These are phyloP conservation scores for Thermophis baileyi DNA, from an alignment of 2,113 vertebrate species.

Conservation along the genomic window DNA sequence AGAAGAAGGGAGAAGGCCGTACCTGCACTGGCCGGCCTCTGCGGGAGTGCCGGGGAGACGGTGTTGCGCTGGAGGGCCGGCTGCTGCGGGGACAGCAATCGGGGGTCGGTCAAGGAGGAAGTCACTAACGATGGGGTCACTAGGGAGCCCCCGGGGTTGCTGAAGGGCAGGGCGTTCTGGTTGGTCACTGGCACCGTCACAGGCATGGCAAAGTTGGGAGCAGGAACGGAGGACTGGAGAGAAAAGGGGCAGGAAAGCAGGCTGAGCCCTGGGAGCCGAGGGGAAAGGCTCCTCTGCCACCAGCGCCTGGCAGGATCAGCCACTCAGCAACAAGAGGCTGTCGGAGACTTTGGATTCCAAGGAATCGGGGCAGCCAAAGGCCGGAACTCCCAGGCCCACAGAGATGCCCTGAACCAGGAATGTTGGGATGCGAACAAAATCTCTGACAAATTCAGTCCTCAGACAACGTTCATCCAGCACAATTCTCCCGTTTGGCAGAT, in stretches of 20 bases:
- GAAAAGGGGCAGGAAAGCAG: not conserved
- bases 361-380: not conserved
- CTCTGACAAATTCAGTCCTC: not conserved
- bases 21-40: conserved; percentile 94
- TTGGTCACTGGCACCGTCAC: conserved; percentile 94
- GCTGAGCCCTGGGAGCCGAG: not conserved
- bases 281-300: not conserved
- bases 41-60: conserved; percentile 88
- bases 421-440: not conserved
- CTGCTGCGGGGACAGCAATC: conserved; percentile 91
- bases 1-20: not conserved
- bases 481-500: not conserved
- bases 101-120: conserved; percentile 87
- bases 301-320: not conserved
- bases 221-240: conserved; percentile 85
- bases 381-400: not conserved
- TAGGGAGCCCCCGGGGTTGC: conserved; percentile 84
- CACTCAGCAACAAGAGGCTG: not conserved
- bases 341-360: not conserved
- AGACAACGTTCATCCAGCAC: not conserved
- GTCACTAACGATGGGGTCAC: conserved; percentile 91
- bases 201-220: conserved; percentile 94
- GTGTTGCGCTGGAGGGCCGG: conserved; percentile 85
- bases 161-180: conserved; percentile 91
- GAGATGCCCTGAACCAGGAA: not conserved